Percentiles rank a stretch among this genome's conserved stretches.
Conservation (phyloP, 2,888 invertebrate genomes). For the Xylocampa areola region DNA sequence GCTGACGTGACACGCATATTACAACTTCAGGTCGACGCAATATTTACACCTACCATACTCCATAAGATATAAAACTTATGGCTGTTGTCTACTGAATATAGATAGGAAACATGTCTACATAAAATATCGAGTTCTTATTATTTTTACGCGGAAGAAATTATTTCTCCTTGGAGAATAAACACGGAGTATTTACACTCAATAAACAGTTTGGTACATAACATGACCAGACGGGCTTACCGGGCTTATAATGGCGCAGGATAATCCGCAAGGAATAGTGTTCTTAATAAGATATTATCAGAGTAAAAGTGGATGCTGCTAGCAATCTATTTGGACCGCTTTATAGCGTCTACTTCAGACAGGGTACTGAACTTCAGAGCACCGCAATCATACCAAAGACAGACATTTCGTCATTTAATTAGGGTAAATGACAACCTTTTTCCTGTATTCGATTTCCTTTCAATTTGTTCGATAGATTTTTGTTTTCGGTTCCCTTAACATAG, state of each 20-base stretch:
- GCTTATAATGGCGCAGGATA: constrained; percentile 10
- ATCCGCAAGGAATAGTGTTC: constrained; percentile 30
- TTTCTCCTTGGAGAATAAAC: constrained; percentile 5
- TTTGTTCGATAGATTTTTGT: neutral
- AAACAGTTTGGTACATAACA: constrained; percentile 12
- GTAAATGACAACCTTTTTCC: neutral
- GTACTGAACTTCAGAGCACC: too few species aligned
- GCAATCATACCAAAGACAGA: too few species aligned
- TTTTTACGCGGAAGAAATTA: constrained; percentile 17
- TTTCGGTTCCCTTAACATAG: neutral
- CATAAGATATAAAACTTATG: constrained; percentile 14
- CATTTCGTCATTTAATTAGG: too few species aligned
- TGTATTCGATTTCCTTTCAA: neutral
- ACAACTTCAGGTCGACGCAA: constrained; percentile 1
- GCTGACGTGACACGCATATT: constrained; percentile 34
- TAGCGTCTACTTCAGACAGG: neutral
- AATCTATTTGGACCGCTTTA: neutral
- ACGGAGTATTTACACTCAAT: neutral
- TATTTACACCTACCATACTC: constrained; percentile 13
- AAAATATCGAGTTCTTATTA: constrained; percentile 7
- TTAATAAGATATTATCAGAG: constrained; percentile 24
- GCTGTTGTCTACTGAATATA: constrained; percentile 20
- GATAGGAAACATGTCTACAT: constrained; percentile 10
- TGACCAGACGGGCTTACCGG: constrained; percentile 14
- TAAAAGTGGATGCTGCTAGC: constrained; percentile 4